Evolutionary conservation across 2,888 invertebrate species (phyloP).

Genomic region (Maniola hyperantus): DNA sequence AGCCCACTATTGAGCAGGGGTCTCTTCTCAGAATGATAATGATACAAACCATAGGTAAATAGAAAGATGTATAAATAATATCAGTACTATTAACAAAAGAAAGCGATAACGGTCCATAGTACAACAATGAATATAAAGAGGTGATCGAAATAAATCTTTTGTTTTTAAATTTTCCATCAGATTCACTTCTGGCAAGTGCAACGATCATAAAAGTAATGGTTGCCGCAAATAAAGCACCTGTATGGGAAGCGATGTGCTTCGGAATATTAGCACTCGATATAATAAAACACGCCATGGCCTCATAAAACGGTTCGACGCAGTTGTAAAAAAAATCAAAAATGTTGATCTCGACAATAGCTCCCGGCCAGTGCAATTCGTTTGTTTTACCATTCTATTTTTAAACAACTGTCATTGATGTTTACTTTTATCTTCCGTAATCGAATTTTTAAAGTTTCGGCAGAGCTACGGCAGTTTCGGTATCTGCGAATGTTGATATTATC

Average conservation of each 20-base stretch:
- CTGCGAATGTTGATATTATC: slow-evolving; percentile 3
- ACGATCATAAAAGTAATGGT: slow-evolving; percentile 38
- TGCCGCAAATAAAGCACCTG: slow-evolving; percentile 39
- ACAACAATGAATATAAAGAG: background rate
- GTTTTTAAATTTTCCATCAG: slow-evolving; percentile 4
- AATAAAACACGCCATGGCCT: slow-evolving; percentile 44
- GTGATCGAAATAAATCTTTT: slow-evolving; percentile 11
- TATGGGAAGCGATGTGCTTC: slow-evolving; percentile 38
- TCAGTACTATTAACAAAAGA: too few species aligned
- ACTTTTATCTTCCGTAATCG: slow-evolving; percentile 36
- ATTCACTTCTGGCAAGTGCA: slow-evolving; percentile 29
- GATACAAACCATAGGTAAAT: too few species aligned
- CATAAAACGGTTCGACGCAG: slow-evolving; percentile 44
- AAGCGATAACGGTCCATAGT: too few species aligned
- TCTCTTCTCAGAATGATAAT: too few species aligned
- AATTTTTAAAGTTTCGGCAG: slow-evolving; percentile 27
- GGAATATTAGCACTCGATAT: slow-evolving; percentile 43
- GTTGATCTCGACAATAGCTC: slow-evolving; percentile 44
- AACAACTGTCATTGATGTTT: slow-evolving; percentile 41
- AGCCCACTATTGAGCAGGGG: too few species aligned
- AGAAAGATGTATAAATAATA: too few species aligned
- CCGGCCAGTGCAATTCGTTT: slow-evolving; percentile 43
- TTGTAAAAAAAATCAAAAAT: slow-evolving; percentile 44
- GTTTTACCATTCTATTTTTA: slow-evolving; percentile 43
- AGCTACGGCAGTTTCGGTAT: too few species aligned